Base-by-base conservation (phyloP, 1,140 invertebrate species). In the Aphidius ervi region DNA sequence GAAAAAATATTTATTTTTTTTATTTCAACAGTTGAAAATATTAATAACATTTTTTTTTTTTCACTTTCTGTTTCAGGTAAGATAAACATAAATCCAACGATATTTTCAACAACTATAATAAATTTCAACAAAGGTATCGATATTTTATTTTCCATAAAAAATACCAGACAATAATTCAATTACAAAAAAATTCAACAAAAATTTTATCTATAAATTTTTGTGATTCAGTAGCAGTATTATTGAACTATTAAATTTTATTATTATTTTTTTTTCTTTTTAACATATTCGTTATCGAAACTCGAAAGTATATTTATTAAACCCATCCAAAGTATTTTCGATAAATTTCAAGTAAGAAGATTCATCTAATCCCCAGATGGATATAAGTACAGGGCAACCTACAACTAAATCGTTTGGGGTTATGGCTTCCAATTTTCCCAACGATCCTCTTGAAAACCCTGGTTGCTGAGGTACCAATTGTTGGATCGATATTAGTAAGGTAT, bases 61-160 rank as follows among this genome's bases (percentile, higher is more conserved):
- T 39, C 31, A 39, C 16, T 39, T 65, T 68, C 62, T 67, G 68
- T 68, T 70, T 41, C 68, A 68, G 67, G 67, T 70, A 63, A 70
- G 67, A 46, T 6, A 16, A 31, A 23, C 23, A 23, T 23, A 23
- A 23, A 23, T 23, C 3, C 23, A 23, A 23, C 23, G 3, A 23
- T 23, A 23, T 23, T 23, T 23, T 23, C 23, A 23, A 23, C 23
- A 23, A 3, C 23, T 23, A 23, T 23, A 23, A 23, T 23, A 23
- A 23, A 23, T 23, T 23, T 23, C 23, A 23, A 23, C 23, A 23
- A 23, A 23, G 23, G 23, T 23, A 23, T 1, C 1, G 1, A 23
- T 23, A 23, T 23, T 2, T 23, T 23, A 23, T 23, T 23, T 23
- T 23, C 3, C 3, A 23, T 23, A 23, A 23, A 23, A 23, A 2